phyloP scores from a whole-genome alignment of 2,113 vertebrate genomes.

The Struthio camelus region DNA sequence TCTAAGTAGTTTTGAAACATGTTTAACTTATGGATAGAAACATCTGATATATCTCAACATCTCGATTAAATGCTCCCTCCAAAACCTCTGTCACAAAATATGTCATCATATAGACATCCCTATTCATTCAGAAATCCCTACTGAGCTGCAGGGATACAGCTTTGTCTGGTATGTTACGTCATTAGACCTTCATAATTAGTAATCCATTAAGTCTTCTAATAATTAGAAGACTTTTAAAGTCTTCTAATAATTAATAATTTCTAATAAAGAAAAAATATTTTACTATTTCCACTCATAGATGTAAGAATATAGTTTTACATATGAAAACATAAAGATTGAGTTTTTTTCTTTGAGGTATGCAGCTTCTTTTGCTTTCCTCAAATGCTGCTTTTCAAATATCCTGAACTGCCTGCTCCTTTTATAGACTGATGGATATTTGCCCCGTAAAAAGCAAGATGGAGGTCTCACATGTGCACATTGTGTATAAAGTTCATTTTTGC shows the following conservation, averaged over 20 bases:
- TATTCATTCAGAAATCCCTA: constrained; percentile 2
- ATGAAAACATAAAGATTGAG: not conserved
- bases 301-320: not conserved
- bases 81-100: not conserved
- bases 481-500: not conserved
- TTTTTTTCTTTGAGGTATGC: not conserved
- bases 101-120: not conserved
- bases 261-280: not conserved
- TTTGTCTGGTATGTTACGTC: not conserved
- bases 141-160: not conserved
- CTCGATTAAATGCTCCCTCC: not conserved
- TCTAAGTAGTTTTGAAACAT: not conserved
- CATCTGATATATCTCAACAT: not conserved
- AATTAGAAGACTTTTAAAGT: not conserved
- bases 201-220: not conserved
- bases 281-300: not conserved
- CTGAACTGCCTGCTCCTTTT: not conserved
- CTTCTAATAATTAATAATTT: not conserved
- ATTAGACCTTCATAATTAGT: not conserved
- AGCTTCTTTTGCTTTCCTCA: not conserved
- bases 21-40: not conserved
- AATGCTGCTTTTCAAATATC: not conserved
- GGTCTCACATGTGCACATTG: not conserved
- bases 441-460: not conserved
- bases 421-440: not conserved